Evolutionary conservation across 1,140 invertebrate species (phyloP).

Genomic region (Drosophila rhopaloa): DNA sequence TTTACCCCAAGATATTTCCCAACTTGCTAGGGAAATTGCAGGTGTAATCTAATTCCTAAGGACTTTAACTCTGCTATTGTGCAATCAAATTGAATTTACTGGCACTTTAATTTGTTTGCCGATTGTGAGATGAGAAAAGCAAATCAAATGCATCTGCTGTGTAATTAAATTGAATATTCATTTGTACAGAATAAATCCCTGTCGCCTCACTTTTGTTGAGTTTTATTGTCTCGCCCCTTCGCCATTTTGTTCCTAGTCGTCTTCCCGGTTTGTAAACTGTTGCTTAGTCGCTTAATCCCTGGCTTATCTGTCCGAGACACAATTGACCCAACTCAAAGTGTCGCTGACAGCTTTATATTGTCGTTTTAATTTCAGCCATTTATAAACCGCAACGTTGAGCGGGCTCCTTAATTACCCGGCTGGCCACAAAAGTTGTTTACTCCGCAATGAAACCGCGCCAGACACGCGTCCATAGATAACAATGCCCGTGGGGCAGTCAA

Average conservation of each 20-base stretch:
- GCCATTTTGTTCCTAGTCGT: slow-evolving; percentile 12
- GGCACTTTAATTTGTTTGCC: slow-evolving; percentile 6
- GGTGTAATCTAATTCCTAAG: neutral
- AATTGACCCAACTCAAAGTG: slow-evolving; percentile 70
- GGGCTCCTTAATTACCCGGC: slow-evolving; percentile 72
- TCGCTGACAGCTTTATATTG: slow-evolving; percentile 77
- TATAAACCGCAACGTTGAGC: slow-evolving; percentile 67
- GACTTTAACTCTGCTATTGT: neutral
- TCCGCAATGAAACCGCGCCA: slow-evolving; percentile 41
- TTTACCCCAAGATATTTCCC: neutral
- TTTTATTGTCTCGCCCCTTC: slow-evolving; percentile 9
- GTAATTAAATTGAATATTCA: slow-evolving; percentile 34
- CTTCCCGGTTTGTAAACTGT: slow-evolving; percentile 37
- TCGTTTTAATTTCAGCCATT: slow-evolving; percentile 76
- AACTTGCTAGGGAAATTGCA: neutral
- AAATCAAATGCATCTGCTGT: slow-evolving; percentile 14
- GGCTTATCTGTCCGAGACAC: slow-evolving; percentile 39
- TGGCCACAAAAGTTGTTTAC: slow-evolving; percentile 57
- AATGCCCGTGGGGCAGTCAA: slow-evolving; percentile 28
- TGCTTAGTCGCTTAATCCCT: slow-evolving; percentile 49
- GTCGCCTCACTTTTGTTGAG: neutral
- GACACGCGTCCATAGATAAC: slow-evolving; percentile 65
- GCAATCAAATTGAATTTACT: slow-evolving; percentile 11
- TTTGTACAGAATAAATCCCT: slow-evolving; percentile 4
- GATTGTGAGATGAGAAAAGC: neutral